Conservation (phyloP, 2,888 invertebrate genomes). For the Patella ulyssiponensis region DNA sequence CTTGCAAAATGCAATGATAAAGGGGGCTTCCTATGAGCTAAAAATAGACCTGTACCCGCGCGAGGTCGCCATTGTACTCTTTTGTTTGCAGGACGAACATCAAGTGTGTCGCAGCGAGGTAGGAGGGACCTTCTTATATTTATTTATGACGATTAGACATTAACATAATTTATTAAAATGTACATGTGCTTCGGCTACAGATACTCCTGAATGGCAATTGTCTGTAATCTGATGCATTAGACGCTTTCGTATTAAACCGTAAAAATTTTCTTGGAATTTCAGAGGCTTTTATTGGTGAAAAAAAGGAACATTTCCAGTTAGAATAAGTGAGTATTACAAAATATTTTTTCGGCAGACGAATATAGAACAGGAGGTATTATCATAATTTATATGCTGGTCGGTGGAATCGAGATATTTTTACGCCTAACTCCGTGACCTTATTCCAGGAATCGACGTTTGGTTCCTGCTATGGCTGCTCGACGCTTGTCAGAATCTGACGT, state of each 20-base stretch:
- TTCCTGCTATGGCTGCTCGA: constrained; percentile 7
- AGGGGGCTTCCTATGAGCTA: too few species aligned
- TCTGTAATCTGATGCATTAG: too few species aligned
- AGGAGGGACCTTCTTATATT: constrained; percentile 49
- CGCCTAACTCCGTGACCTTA: too few species aligned
- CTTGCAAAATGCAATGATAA: too few species aligned
- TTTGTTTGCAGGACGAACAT: constrained; percentile 30
- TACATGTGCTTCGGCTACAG: constrained; percentile 13
- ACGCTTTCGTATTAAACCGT: too few species aligned
- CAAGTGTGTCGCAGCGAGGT: constrained; percentile 20
- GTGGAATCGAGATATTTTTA: too few species aligned
- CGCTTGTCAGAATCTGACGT: background rate
- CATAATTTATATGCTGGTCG: background rate
- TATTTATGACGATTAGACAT: constrained; percentile 54
- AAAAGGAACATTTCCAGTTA: background rate
- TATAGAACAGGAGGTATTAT: background rate
- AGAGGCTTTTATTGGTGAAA: too few species aligned
- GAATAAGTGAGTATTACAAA: background rate
- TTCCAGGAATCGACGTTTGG: background rate
- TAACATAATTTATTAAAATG: constrained; percentile 64
- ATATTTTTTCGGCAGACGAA: background rate
- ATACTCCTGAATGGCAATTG: constrained; percentile 15
- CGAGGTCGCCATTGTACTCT: constrained; percentile 25
- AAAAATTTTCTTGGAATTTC: too few species aligned
- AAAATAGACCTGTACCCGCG: background rate